phyloP scores from a whole-genome alignment of 2,888 invertebrate genomes.

The Rhamnusium bicolor region DNA sequence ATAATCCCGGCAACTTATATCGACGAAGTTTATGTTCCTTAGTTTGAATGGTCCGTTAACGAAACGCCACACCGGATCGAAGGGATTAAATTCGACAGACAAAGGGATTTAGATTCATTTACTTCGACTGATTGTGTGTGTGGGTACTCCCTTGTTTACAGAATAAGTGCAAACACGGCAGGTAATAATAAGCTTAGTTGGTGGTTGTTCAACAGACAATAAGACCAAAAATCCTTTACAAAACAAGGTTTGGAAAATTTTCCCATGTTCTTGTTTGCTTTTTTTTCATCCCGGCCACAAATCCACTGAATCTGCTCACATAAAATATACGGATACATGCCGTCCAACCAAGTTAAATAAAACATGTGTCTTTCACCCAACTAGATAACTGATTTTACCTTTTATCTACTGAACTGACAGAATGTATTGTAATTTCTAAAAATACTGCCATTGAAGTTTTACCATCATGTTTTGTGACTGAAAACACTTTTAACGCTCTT shows the following conservation, averaged over 20 bases:
- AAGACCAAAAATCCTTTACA: slow-evolving; percentile 10
- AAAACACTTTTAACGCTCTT: no score
- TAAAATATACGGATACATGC: neutral
- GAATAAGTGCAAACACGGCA: slow-evolving; percentile 56
- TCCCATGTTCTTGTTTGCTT: neutral
- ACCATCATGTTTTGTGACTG: no score
- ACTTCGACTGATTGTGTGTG: slow-evolving; percentile 62
- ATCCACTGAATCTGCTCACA: neutral
- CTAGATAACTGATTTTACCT: no score
- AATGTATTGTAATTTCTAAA: no score
- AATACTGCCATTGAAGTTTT: no score
- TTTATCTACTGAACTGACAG: no score
- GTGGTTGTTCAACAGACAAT: slow-evolving; percentile 6
- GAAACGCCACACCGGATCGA: slow-evolving; percentile 38
- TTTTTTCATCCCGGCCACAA: neutral
- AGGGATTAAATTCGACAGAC: slow-evolving; percentile 55
- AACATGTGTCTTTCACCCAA: no score
- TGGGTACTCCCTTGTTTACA: slow-evolving; percentile 56
- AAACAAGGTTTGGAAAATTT: neutral
- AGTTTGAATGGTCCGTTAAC: slow-evolving; percentile 41
- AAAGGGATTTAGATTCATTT: slow-evolving; percentile 64
- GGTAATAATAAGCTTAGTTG: slow-evolving; percentile 55
- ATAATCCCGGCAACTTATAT: slow-evolving; percentile 44
- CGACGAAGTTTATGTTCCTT: slow-evolving; percentile 33
- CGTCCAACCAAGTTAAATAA: no score